Base-by-base conservation (phyloP, 2,888 invertebrate species). In the Drosophila borborema region DNA sequence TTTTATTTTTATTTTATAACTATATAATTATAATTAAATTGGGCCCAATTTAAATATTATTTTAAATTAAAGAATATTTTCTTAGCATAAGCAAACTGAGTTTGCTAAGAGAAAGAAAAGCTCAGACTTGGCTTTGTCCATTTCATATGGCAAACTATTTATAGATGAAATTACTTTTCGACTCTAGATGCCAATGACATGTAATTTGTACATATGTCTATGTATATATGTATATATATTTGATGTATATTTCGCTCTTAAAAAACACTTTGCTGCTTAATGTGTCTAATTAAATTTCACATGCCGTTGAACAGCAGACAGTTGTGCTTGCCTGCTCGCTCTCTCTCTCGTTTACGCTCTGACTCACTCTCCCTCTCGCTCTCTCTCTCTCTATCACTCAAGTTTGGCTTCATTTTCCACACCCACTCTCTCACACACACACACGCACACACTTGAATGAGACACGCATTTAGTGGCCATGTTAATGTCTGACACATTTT, bases 261-360 rank as follows among this genome's bases (percentile, higher is more conserved):
- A 69, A 76, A 76, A 63, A 73, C 68, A 78, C 54, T 78, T 74
- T 61, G 59, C 68, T 62, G 70, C 64, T 48, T 69, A 77, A 71
- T 69, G 70, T 58, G 66, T 74, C 70, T 77, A 85, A 87, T 87
- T 81, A 81, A 87, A 87, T 87, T 85, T 87, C 68, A 87, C 87
- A 80, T 67, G 74, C 59, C 70, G 77, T 65, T 85, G 80, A 74
- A 67, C 72, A 80, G 67, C 73, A 77, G 70, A 70, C 77, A 71
- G 67, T 65, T 65, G 23, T 53, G n/a, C 31, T 1, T 28, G 31
- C 51, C 23, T 16, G 14, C 16, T 45, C 54, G 9, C 10, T 12
- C 48, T 46, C 48, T 46, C 48, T 38, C 38, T 28, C 28, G 3
- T 8, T 38, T 3, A 20, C 38, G 16, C 16, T 14, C 7, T 10